Base-by-base conservation (phyloP, 2,888 invertebrate species). In the Furcula furcula region DNA sequence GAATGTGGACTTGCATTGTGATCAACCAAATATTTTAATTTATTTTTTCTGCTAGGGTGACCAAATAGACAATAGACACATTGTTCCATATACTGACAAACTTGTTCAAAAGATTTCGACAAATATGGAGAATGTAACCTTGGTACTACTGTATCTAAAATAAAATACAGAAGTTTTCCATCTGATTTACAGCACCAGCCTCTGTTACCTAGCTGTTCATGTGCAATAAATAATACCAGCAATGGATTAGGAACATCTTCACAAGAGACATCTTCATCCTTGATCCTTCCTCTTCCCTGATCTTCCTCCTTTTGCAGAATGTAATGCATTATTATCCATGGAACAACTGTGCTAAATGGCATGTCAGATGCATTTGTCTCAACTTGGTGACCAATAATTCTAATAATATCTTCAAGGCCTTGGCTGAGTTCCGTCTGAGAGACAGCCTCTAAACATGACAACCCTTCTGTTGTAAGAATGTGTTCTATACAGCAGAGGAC, bases 241-340 rank as follows among this genome's bases (percentile, higher is more conserved):
- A 97, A 82, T 0, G 96, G 94, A 29, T 93, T 90, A 1, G 95
- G 94, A 13, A 95, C 79, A 36, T 91, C 92, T 45, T 92, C 92
- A 53, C 66, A 59, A 7, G 89, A 80, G 23, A 85, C 82, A 46
- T 76, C 80, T 38, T 62, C 72, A 11, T 80, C 78, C 29, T 76
- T 63, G 37, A 77, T 75, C 46, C 88, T 89, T 0, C 91, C 91
- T 42, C 93, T 90, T 23, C 91, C 91, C 50, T 91, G 90, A 55
- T 94, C 93, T 65, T 94, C 94, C 54, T 94, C 93, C 58, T 93
- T 91, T 65, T 94, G 91, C 30, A 97, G 83, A 46, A 97, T 91
- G 56, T 93, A 93, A 80, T 97, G 95, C 53, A 97, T 85, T 36
- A 97, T 83, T 37, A 96, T 93, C 97, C 97, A 97, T 3, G 96